Percentiles rank a stretch among this genome's conserved stretches.
These are phyloP conservation scores for Drosophila santomea DNA, from an alignment of 1,140 invertebrate species.

Conservation along the genomic window DNA sequence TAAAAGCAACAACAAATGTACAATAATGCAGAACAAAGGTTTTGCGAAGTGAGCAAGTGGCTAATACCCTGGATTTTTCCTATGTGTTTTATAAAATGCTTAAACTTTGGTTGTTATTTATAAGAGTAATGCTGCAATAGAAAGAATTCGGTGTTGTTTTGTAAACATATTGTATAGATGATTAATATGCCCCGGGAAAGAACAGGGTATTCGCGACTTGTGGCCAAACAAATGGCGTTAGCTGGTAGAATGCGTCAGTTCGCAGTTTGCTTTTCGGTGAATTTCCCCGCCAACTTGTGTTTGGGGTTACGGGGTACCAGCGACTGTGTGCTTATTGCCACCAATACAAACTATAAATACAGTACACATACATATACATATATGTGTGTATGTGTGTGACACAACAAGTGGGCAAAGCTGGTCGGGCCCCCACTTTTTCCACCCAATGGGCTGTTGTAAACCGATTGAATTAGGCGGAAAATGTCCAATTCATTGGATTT, in stretches of 20 bases:
- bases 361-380: neutral
- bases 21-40: neutral
- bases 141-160: neutral
- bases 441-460: neutral
- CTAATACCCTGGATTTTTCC: neutral
- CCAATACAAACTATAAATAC: neutral
- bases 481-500: neutral
- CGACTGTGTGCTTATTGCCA: constrained; percentile 23
- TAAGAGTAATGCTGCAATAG: neutral
- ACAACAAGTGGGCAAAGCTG: constrained; percentile 28
- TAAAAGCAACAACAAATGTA: constrained; percentile 11
- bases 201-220: constrained; percentile 13
- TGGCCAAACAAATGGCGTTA: constrained; percentile 43
- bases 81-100: neutral
- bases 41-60: too few species aligned
- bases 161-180: neutral
- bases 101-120: neutral
- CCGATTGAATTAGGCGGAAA: neutral
- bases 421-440: constrained; percentile 21
- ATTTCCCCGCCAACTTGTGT: constrained; percentile 23
- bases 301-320: neutral
- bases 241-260: constrained; percentile 42
- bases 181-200: neutral
- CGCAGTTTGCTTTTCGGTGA: constrained; percentile 39
- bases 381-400: neutral